These are phyloP conservation scores for Ginglymostoma cirratum DNA, from an alignment of 2,113 vertebrate species.

Conservation along the genomic window DNA sequence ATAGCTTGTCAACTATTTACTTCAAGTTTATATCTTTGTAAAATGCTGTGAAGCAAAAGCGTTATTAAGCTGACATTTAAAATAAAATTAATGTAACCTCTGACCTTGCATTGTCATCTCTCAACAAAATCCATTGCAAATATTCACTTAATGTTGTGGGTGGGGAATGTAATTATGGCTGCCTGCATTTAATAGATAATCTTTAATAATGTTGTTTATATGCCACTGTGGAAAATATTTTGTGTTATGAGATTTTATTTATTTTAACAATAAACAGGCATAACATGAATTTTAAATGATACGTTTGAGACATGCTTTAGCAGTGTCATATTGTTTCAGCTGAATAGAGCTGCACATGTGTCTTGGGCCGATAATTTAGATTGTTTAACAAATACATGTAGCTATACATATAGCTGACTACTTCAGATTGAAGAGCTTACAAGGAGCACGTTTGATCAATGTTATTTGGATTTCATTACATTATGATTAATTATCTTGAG, in stretches of 20 bases:
- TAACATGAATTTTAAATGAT: conserved; percentile 51
- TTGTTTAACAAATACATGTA: conserved; percentile 55
- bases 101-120: conserved; percentile 48
- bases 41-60: not conserved
- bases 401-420: conserved; percentile 52
- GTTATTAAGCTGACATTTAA: not conserved
- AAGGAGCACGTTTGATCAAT: conserved; percentile 44
- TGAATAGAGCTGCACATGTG: conserved; percentile 59
- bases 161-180: conserved; percentile 47
- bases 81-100: conserved; percentile 39
- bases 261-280: conserved; percentile 57
- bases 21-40: not conserved
- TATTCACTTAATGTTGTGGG: conserved; percentile 45
- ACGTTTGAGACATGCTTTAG: conserved; percentile 58
- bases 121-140: conserved; percentile 43
- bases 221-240: conserved; percentile 56
- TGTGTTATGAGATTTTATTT: conserved; percentile 64
- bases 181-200: conserved; percentile 68
- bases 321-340: conserved; percentile 55
- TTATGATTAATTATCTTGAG: conserved; percentile 64
- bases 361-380: conserved; percentile 65
- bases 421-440: conserved; percentile 45
- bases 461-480: conserved; percentile 52
- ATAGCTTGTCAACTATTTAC: not conserved
- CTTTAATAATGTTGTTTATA: conserved; percentile 72